phyloP scores from a whole-genome alignment of 2,113 vertebrate species.

The Hyaena hyaena region DNA sequence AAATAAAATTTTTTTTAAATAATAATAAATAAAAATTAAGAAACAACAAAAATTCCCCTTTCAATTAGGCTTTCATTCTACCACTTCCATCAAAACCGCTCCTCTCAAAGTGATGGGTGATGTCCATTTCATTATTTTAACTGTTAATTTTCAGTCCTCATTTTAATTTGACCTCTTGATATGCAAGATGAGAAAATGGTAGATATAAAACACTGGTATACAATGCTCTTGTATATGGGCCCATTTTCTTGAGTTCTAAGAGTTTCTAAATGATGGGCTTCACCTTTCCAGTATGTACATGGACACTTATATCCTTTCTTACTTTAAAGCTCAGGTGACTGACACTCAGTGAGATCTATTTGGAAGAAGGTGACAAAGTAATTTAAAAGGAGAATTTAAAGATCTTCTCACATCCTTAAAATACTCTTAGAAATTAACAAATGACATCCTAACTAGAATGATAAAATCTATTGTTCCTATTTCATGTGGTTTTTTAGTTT shows the following conservation, averaged over 20 bases:
- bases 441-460: background rate
- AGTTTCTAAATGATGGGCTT: background rate
- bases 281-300: background rate
- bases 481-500: constrained; percentile 35
- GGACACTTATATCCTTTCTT: background rate
- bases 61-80: background rate
- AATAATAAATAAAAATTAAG: too few relatives aligned
- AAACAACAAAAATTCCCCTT: background rate
- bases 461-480: background rate
- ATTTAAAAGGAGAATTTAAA: constrained; percentile 13
- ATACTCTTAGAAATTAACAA: background rate
- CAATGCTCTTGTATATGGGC: background rate
- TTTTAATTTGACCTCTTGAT: background rate
- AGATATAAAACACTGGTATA: background rate
- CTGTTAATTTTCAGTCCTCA: background rate
- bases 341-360: background rate
- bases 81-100: background rate
- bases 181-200: background rate
- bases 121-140: background rate
- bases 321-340: background rate
- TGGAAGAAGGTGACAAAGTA: constrained; percentile 16
- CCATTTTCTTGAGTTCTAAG: background rate
- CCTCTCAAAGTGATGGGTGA: background rate
- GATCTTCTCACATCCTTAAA: background rate
- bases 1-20: too few relatives aligned